phyloP scores from a whole-genome alignment of 2,888 invertebrate genomes.

The Campoplex nolae region DNA sequence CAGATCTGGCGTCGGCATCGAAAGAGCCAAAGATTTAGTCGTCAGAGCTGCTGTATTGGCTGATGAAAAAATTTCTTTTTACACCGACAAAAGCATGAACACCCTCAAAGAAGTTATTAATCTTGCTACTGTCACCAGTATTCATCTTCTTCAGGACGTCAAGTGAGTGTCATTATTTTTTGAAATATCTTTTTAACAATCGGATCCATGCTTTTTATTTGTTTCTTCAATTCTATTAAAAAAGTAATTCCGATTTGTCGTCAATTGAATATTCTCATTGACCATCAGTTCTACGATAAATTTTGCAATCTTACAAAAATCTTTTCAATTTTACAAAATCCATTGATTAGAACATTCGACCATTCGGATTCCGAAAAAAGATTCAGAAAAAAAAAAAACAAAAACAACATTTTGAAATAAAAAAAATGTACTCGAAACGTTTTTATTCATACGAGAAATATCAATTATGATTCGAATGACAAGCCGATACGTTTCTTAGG shows the following conservation, averaged over 20 bases:
- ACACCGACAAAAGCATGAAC: constrained; percentile 89
- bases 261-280: no score
- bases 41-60: constrained; percentile 87
- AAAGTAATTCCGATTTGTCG: no score
- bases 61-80: constrained; percentile 90
- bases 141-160: constrained; percentile 87
- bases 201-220: not conserved
- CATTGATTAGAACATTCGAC: no score
- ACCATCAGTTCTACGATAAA: no score
- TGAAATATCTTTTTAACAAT: not conserved
- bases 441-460: not conserved
- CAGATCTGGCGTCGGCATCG: constrained; percentile 81
- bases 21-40: constrained; percentile 90
- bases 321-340: no score
- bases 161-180: constrained; percentile 78
- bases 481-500: not conserved
- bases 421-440: not conserved
- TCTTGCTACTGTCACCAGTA: constrained; percentile 88
- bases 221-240: no score
- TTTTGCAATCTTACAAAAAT: no score
- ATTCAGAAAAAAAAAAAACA: not conserved
- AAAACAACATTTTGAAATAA: not conserved
- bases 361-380: no score
- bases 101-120: constrained; percentile 90
- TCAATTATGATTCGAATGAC: not conserved